A percentile compares a stretch with the other conserved stretches of the same genome.
Evolutionary conservation across 1,140 invertebrate species (phyloP).

Genomic region (Oppia nitens): DNA sequence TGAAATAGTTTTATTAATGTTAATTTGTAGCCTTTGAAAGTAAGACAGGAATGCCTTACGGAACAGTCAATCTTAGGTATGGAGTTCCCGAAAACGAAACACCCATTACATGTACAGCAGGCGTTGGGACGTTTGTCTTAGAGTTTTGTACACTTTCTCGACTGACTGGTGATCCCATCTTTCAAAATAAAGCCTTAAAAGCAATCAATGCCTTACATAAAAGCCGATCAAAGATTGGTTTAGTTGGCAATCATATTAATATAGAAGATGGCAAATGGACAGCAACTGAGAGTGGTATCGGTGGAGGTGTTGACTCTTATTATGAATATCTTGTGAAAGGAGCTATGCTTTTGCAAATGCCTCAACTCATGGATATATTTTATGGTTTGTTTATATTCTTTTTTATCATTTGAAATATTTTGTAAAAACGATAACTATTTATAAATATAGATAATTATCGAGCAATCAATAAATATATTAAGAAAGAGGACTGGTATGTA

Average conservation of each 20-base stretch:
- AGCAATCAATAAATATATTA: constrained; percentile 68
- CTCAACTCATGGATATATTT: constrained; percentile 81
- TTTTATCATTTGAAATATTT: constrained; percentile 1
- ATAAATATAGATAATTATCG: constrained; percentile 42
- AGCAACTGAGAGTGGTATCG: constrained; percentile 76
- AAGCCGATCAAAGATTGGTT: constrained; percentile 62
- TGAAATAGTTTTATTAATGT: no score
- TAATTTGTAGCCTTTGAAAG: constrained; percentile 38
- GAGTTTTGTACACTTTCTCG: constrained; percentile 91
- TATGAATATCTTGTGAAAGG: constrained; percentile 98
- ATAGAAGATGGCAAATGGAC: constrained; percentile 89
- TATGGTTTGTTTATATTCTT: constrained; percentile 28
- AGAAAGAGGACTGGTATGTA: constrained; percentile 55
- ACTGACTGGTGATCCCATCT: constrained; percentile 83
- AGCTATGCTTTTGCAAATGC: constrained; percentile 47
- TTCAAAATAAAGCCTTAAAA: constrained; percentile 79
- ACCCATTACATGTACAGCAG: constrained; percentile 89
- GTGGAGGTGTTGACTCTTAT: constrained; percentile 92
- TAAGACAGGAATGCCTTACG: constrained; percentile 86
- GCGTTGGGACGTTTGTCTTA: constrained; percentile 89
- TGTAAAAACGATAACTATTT: constrained; percentile 4
- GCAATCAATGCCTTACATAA: constrained; percentile 76
- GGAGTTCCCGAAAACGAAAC: constrained; percentile 91
- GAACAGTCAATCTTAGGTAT: constrained; percentile 76
- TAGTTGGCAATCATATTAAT: constrained; percentile 94